Evolutionary conservation across 2,113 vertebrate genomes (phyloP).

Genomic region (Irena cyanogastra): DNA sequence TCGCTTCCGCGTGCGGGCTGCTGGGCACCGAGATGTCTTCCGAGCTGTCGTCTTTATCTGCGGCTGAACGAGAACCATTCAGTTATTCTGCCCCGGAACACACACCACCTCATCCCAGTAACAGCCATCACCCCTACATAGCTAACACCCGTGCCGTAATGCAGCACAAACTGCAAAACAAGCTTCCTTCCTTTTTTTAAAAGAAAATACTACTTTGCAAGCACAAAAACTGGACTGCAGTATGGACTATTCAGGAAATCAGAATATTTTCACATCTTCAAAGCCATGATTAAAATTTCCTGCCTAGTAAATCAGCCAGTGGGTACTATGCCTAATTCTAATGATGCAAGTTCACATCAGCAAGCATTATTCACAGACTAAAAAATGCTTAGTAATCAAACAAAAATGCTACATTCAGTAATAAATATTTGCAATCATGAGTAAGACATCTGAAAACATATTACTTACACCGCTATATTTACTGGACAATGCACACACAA

Average conservation of each 20-base stretch:
- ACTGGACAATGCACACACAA: not conserved
- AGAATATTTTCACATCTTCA: not conserved
- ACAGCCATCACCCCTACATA: not conserved
- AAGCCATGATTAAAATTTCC: constrained; percentile 67
- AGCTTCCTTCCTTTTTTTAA: not conserved
- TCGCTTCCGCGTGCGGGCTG: constrained; percentile 91
- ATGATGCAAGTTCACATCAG: constrained; percentile 80
- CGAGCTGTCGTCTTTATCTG: constrained; percentile 93
- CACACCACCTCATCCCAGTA: accelerated
- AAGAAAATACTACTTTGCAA: not conserved
- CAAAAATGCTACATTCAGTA: constrained; percentile 68
- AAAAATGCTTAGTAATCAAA: constrained; percentile 73
- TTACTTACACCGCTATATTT: not conserved
- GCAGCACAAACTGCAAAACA: not conserved
- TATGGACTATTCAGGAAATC: not conserved
- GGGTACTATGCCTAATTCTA: constrained; percentile 83
- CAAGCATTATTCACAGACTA: constrained; percentile 81
- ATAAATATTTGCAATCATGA: constrained; percentile 70
- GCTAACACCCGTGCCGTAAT: not conserved
- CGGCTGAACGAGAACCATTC: constrained; percentile 66
- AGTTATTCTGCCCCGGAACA: not conserved
- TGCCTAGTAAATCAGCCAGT: constrained; percentile 77
- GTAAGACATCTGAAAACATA: not conserved
- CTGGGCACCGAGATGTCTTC: constrained; percentile 92
- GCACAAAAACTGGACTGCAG: not conserved